Conservation (phyloP, 2,113 vertebrate genomes). For the Fukomys damarensis region DNA sequence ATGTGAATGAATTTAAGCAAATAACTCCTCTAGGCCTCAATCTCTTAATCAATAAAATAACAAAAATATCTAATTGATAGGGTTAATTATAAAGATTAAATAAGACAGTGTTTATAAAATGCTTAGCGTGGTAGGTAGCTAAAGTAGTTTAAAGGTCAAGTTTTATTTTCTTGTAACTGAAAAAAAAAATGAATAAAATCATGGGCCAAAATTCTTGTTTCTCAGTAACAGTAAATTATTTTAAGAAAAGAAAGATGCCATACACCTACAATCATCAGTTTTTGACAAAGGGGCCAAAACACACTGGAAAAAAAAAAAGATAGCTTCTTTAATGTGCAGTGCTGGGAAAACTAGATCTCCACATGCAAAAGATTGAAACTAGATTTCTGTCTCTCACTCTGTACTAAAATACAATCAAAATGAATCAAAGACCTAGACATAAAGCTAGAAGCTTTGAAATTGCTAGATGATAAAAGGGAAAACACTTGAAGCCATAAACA, state of each 20-base stretch:
- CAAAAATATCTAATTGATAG: not conserved
- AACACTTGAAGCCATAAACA: not conserved
- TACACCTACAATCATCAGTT: not conserved
- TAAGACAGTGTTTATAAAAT: not conserved
- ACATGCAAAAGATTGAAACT: not conserved
- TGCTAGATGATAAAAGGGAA: not conserved
- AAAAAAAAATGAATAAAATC: not conserved
- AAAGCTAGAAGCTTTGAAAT: not conserved
- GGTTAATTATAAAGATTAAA: not conserved
- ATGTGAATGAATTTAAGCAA: not conserved
- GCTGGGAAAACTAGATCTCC: not conserved
- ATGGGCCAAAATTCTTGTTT: not conserved
- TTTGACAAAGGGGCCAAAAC: not conserved
- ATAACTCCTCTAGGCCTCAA: not conserved
- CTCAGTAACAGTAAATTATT: not conserved
- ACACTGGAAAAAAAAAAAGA: not conserved
- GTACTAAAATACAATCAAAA: not conserved
- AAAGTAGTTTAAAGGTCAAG: not conserved
- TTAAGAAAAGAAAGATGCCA: not conserved
- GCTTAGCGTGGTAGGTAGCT: not conserved
- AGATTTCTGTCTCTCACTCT: not conserved
- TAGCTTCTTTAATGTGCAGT: not conserved
- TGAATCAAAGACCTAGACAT: not conserved
- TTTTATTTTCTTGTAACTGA: not conserved
- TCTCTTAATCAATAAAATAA: conserved; percentile 4